phyloP scores from a whole-genome alignment of 2,797 vertebrate species.

The Mastacembelus armatus region DNA sequence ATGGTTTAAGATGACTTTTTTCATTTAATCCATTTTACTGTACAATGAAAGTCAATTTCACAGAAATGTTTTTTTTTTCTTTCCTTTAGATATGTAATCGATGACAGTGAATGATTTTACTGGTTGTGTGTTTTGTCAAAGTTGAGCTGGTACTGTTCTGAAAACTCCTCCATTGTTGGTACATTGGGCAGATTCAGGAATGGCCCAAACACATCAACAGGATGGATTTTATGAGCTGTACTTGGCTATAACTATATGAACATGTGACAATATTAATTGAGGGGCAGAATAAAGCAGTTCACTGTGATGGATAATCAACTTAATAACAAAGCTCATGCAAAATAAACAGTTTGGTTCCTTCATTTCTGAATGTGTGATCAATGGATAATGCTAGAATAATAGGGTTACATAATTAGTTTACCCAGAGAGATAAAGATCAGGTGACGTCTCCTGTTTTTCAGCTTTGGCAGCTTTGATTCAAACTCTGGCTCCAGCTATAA shows the following conservation, averaged over 20 bases:
- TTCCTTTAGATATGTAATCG: too few relatives aligned
- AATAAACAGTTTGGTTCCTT: neutral
- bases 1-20: too few relatives aligned
- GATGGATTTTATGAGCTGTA: neutral
- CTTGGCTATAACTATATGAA: neutral
- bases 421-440: slow-evolving; percentile 59
- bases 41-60: too few relatives aligned
- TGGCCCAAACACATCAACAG: neutral
- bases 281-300: neutral
- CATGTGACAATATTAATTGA: slow-evolving; percentile 10
- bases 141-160: too few relatives aligned
- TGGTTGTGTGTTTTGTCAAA: too few relatives aligned
- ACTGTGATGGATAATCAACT: neutral
- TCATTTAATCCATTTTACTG: too few relatives aligned
- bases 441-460: slow-evolving; percentile 34
- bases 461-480: slow-evolving; percentile 34
- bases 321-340: neutral
- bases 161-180: too few relatives aligned
- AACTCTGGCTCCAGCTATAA: slow-evolving; percentile 37
- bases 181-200: too few relatives aligned
- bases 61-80: too few relatives aligned
- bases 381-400: slow-evolving; percentile 18
- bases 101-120: too few relatives aligned
- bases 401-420: slow-evolving; percentile 35
- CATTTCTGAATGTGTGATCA: slow-evolving; percentile 8